phyloP scores from a whole-genome alignment of 1,140 invertebrate species.

The Pseudobourletiella spinata region DNA sequence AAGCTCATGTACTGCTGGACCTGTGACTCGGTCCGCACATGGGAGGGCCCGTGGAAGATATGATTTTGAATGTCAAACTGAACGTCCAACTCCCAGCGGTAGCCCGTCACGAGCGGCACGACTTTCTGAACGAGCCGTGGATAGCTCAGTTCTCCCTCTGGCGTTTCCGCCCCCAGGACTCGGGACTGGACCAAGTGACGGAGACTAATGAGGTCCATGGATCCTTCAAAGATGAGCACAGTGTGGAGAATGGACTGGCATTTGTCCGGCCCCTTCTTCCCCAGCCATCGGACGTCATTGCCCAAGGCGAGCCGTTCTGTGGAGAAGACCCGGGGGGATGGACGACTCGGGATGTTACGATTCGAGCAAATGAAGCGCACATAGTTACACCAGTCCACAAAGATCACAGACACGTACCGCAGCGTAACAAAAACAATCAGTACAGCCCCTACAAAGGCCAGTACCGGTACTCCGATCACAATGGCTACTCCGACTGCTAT shows the following conservation, averaged over 20 bases:
- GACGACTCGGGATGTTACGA: constrained; percentile 10
- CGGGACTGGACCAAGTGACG: constrained; percentile 44
- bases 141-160: constrained; percentile 41
- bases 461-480: constrained; percentile 40
- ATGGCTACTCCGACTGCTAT: constrained; percentile 42
- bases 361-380: constrained; percentile 38
- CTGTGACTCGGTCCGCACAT: constrained; percentile 38
- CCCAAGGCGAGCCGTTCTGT: constrained; percentile 31
- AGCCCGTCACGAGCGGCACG: constrained; percentile 41
- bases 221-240: constrained; percentile 46
- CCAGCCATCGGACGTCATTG: constrained; percentile 46
- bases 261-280: constrained; percentile 35
- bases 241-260: constrained; percentile 44
- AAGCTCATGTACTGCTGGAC: constrained; percentile 44
- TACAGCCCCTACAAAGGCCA: constrained; percentile 36
- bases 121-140: constrained; percentile 46
- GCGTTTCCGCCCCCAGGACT: constrained; percentile 43
- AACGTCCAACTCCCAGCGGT: constrained; percentile 46
- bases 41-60: constrained; percentile 42
- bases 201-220: constrained; percentile 43
- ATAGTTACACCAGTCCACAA: constrained; percentile 34
- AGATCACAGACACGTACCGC: constrained; percentile 32
- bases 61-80: constrained; percentile 49
- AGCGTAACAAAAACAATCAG: constrained; percentile 34
- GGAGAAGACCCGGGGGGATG: constrained; percentile 21